Base-by-base conservation (phyloP, 2,888 invertebrate genomes). In the Limnephilus rhombicus region DNA sequence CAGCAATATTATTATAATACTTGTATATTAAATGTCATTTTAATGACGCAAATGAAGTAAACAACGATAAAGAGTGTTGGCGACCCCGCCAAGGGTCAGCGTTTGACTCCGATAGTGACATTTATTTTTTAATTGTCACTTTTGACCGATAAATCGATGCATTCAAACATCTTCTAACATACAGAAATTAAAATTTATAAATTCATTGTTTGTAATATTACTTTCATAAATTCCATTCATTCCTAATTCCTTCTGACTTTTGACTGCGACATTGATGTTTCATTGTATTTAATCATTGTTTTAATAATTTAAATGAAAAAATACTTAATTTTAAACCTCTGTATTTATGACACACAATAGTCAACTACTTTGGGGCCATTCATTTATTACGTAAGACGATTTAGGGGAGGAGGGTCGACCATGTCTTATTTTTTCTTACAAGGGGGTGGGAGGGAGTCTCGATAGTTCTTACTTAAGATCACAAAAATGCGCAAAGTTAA, bases 21-120 rank as follows among this genome's bases (percentile, higher is more conserved):
- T 93, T 87, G 87, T 68, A 45, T 45, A 45, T 45, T 91, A 92
- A 92, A 82, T 85, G 90, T 82, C 92, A 92, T 92, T 92, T 91
- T 85, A 90, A 91, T 92, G 93, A 93, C 93, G 92, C 91, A 92
- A 92, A 93, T 87, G 91, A 31, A 91, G 92, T 93, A 93, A 93
- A 93, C 93, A 93, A 90, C n/a, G 93, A 92, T 92, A 92, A 91
- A 41, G 31, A 24, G 92, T 91, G 91, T 92, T 92, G 89, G 91
- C 80, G 92, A 93, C 92, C 93, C 90, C 29, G 68, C 15, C 91
- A 4, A 29, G 91, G 93, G 88, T 93, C 93, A 93, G 81, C 82
- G 91, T 92, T 53, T 89, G 90, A 80, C 82, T 68, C 81, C 45
- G 80, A 82, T 81, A 81, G 34, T 41, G 81, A 89, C 82, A 80